Evolutionary conservation across 2,888 invertebrate species (phyloP).

Genomic region (Eurytoma adleriae): DNA sequence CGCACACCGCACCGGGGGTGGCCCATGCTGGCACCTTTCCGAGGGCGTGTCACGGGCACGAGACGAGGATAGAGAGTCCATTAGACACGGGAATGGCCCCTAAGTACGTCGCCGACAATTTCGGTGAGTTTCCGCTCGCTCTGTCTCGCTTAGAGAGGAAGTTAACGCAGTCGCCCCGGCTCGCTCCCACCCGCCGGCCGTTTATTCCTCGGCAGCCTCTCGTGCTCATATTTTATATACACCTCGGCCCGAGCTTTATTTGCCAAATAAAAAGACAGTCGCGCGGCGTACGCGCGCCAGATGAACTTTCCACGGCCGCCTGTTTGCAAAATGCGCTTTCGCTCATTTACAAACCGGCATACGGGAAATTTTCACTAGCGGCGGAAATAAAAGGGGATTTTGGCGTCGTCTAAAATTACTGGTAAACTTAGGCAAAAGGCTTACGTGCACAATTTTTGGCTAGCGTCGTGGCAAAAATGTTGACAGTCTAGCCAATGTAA

Average conservation of each 20-base stretch:
- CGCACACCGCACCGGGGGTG: background rate
- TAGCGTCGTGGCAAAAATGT: conserved; percentile 9
- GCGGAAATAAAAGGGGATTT: too few species aligned
- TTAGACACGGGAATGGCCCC: conserved; percentile 52
- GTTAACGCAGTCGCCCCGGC: background rate
- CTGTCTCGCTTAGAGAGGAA: conserved; percentile 2
- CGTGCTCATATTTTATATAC: background rate
- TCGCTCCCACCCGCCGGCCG: background rate
- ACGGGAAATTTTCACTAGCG: too few species aligned
- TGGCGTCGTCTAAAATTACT: too few species aligned
- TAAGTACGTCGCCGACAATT: conserved; percentile 55
- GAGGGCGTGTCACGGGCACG: background rate
- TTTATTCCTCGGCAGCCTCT: background rate
- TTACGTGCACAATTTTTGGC: too few species aligned
- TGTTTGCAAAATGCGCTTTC: too few species aligned
- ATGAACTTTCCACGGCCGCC: too few species aligned
- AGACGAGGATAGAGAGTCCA: conserved; percentile 23
- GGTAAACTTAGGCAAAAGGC: too few species aligned
- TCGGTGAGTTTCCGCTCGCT: conserved; percentile 45
- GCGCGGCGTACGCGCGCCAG: too few species aligned
- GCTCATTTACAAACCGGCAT: too few species aligned
- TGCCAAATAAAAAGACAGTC: background rate
- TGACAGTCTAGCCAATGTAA: conserved; percentile 10
- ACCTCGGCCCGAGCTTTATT: background rate
- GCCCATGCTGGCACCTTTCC: conserved; percentile 21